Evolutionary conservation across 2,113 vertebrate genomes (phyloP).

Genomic region (Sphyrna mokarran): DNA sequence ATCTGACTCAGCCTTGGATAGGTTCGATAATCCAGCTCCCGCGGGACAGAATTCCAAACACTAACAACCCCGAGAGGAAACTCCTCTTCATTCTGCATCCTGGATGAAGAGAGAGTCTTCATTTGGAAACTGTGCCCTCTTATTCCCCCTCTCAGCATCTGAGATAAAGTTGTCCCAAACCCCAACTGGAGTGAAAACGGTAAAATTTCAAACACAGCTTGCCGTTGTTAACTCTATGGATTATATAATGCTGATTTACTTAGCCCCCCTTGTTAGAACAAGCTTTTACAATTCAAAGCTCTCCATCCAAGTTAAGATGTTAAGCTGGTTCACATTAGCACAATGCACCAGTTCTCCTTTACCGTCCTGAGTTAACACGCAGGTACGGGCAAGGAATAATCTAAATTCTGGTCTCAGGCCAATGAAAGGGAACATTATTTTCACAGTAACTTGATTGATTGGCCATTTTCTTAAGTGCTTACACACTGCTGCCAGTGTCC

Average conservation of each 20-base stretch:
- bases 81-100: too few relatives aligned
- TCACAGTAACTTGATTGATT: background rate
- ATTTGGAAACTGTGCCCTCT: too few relatives aligned
- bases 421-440: background rate
- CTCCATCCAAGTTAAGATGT: background rate
- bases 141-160: too few relatives aligned
- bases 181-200: background rate
- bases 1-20: too few relatives aligned
- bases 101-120: too few relatives aligned
- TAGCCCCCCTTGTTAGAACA: background rate
- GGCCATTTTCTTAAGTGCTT: background rate
- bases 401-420: background rate
- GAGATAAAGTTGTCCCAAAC: background rate
- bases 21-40: too few relatives aligned
- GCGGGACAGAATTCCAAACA: too few relatives aligned
- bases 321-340: background rate
- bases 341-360: background rate
- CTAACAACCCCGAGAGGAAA: too few relatives aligned
- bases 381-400: background rate
- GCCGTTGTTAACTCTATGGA: background rate
- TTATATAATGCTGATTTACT: background rate
- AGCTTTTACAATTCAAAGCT: background rate
- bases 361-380: background rate
- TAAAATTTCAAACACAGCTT: background rate
- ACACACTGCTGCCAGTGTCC: background rate